These are phyloP conservation scores for Mesoligia furuncula DNA, from an alignment of 2,888 invertebrate genomes.

Conservation along the genomic window DNA sequence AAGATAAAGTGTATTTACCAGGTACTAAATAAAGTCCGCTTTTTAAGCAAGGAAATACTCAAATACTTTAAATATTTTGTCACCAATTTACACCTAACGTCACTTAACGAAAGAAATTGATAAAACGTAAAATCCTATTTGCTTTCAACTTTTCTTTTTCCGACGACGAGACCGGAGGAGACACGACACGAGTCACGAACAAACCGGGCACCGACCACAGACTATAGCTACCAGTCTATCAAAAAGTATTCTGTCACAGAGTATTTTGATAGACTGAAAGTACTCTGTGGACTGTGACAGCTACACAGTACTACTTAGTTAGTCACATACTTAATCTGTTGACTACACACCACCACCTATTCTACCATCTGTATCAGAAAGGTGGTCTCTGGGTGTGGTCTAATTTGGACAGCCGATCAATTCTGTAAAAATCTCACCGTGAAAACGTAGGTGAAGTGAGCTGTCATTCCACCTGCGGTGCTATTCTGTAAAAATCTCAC, in stretches of 20 bases:
- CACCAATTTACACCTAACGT: conserved; percentile 39
- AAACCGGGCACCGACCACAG: conserved; percentile 45
- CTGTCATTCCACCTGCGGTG: too few species aligned
- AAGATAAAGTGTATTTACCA: conserved; percentile 63
- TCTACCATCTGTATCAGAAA: background rate
- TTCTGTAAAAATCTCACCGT: too few species aligned
- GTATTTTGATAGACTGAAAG: too few species aligned
- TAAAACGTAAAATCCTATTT: conserved; percentile 36
- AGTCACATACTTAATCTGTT: too few species aligned
- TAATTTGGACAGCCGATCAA: too few species aligned
- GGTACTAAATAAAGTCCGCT: conserved; percentile 36
- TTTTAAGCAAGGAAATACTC: conserved; percentile 21
- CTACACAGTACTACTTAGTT: too few species aligned
- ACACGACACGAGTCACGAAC: conserved; percentile 10
- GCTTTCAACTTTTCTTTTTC: conserved; percentile 56
- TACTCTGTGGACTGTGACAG: too few species aligned
- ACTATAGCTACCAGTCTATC: too few species aligned
- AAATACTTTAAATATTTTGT: conserved; percentile 15
- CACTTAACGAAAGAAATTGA: conserved; percentile 35
- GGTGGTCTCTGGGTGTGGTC: background rate
- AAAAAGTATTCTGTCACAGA: too few species aligned
- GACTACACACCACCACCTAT: too few species aligned
- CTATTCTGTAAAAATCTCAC: too few species aligned
- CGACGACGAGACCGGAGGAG: conserved; percentile 30
- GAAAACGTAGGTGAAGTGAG: too few species aligned